These are phyloP conservation scores for Crotalus helleri DNA, from an alignment of 2,113 vertebrate genomes.

Conservation along the genomic window DNA sequence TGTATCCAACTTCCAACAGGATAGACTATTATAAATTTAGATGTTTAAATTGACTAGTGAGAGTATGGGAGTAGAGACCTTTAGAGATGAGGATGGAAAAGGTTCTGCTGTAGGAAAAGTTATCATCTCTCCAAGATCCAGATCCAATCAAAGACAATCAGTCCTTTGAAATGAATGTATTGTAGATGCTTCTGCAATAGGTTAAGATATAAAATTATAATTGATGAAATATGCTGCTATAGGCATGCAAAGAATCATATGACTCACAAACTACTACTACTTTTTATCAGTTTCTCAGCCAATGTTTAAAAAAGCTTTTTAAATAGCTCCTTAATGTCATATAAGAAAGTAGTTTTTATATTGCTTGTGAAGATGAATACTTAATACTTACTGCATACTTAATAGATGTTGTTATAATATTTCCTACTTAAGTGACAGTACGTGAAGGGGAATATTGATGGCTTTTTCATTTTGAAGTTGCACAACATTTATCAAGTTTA, in stretches of 20 bases:
- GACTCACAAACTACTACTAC: background rate
- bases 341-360: background rate
- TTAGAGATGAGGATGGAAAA: background rate
- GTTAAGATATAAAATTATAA: background rate
- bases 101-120: background rate
- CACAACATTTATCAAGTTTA: background rate
- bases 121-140: background rate
- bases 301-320: background rate
- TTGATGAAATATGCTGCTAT: background rate
- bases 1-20: background rate
- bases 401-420: background rate
- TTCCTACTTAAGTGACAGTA: background rate
- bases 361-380: background rate
- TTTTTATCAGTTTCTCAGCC: background rate
- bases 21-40: background rate
- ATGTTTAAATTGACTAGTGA: background rate
- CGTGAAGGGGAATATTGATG: background rate
- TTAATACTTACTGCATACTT: background rate
- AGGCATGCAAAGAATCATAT: background rate
- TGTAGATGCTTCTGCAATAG: background rate
- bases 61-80: background rate
- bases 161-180: background rate
- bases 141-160: background rate
- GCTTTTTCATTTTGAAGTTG: background rate
- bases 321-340: background rate